Base-by-base conservation (phyloP, 2,797 vertebrate species). In the Gastrophryne carolinensis region DNA sequence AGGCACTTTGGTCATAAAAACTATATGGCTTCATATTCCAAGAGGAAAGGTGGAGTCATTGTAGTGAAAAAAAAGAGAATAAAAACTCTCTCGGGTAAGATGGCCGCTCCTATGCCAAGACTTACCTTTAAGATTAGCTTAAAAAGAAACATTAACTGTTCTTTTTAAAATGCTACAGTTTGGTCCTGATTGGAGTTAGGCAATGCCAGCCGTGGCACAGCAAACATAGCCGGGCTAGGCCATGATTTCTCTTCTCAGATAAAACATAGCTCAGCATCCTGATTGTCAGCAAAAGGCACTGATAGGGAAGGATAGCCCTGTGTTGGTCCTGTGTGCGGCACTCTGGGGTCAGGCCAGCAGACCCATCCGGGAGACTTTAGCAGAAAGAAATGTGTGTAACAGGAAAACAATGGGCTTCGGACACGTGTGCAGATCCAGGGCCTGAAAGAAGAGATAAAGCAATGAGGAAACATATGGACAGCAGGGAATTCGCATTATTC, bases 331-430 rank as follows among this genome's bases (percentile, higher is more conserved):
- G 21, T 2, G 12, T 23, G 60, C 12, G 50, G 50, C 17, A 8
- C 12, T 13, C 1, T 19, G 15, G 65, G 32, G 47, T 93, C 93
- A 98, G 15, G 92, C 96, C 81, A 98, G 91, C 76, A 99, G 89
- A 78, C 97, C 97, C 94, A 98, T 92, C 19, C 97, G 94, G 29
- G 95, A 96, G 84, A 99, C 95, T 89, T 98, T 98, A 83, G 97
- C 95, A 0, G 97, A 98, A 72, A 99, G 91, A 89, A 99, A 98
- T 2, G 97, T 96, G 87, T 99, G 97, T 71, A 98, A 89, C 71
- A 98, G 84, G 60, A 98, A 98, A 60, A 98, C 96, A 53, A 96
- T 89, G 0, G 97, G 97, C 89, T 98, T 99, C 4, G 97, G 97
- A 78, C 95, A 95, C 0, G 96, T 96, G 80, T 94, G 95, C 81